Evolutionary conservation across 2,797 vertebrate genomes (phyloP), one percentile per base, ranked within the genome.

Genomic region (Octomys mimax): DNA sequence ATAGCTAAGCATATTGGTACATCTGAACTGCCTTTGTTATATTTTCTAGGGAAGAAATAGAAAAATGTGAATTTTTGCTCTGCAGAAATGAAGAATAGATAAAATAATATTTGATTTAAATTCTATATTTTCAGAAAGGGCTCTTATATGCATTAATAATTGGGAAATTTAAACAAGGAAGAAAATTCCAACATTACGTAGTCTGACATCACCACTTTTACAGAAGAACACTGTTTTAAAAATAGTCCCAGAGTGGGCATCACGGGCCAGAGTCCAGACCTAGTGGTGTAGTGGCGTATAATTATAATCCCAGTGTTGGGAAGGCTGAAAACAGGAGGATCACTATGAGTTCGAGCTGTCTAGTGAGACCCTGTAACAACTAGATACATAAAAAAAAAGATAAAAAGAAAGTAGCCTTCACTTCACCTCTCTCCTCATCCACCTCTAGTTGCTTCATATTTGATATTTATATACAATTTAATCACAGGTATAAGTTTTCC

Each of bases 131-230:
- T 91, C 14, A 57, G n/a, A 66, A 92, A 54, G 9, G 6, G 6
- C 71, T n/a, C 31, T 89, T 81, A 59, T 61, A 18, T 54, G 13
- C 26, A 85, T n/a, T 81, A 52, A 16, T 64, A 77, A 93, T 92
- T 92, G 70, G 66, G 26, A 90, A 96, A 66, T 82, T 87, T 59
- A 89, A 87, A 82, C 66, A 24, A 21, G 4, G 21, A 87, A 77
- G 33, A 71, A 62, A 89, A 85, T 4, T 10, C 33, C 62, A 71
- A 92, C 57, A 85, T 90, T 7, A 16, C 82, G 52, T 70, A 64
- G 59, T 90, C 19, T 57, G 81, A 70, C 2, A 28, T 61, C 18
- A 39, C 79, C 66, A 70, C 77, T 46, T 85, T 68, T 66, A 62
- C 28, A 94, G 64, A 71, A 61, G 39, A 89, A 79, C 39, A 70